These are phyloP conservation scores for Carassius auratus DNA, from an alignment of 2,113 vertebrate species.

Conservation along the genomic window DNA sequence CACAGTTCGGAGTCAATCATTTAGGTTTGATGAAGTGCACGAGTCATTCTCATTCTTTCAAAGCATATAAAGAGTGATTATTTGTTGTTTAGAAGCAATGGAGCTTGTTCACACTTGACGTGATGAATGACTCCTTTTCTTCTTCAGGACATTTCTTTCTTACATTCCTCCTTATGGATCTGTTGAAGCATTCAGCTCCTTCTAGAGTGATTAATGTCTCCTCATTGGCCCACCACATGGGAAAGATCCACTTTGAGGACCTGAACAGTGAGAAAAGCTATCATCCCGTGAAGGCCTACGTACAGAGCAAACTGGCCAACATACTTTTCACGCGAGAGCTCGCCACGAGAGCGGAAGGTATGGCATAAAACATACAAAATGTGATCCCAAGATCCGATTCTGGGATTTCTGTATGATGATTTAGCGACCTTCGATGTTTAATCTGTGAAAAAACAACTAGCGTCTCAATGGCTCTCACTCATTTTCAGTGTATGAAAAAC, in stretches of 20 bases:
- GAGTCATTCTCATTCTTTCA: background rate
- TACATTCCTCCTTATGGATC: conserved; percentile 74
- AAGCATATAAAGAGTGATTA: background rate
- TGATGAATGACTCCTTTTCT: conserved; percentile 13
- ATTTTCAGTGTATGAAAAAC: background rate
- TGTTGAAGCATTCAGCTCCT: conserved; percentile 76
- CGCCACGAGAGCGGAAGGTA: conserved; percentile 71
- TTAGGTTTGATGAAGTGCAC: conserved; percentile 65
- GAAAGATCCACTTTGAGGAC: conserved; percentile 75
- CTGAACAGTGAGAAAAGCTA: conserved; percentile 68
- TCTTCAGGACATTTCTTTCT: conserved; percentile 76
- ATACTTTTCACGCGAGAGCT: conserved; percentile 76
- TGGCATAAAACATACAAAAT: background rate
- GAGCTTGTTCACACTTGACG: background rate
- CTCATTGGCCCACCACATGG: conserved; percentile 65
- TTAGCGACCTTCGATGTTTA: too few relatives aligned
- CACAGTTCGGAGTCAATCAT: conserved; percentile 78
- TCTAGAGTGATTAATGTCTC: conserved; percentile 76
- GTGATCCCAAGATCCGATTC: background rate
- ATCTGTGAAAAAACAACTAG: too few relatives aligned
- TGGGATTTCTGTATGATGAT: conserved; percentile 32
- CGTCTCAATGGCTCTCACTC: background rate
- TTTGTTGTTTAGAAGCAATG: conserved; percentile 3
- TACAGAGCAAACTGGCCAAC: conserved; percentile 78
- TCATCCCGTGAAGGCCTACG: conserved; percentile 67